Conservation (phyloP, 2,113 vertebrate species). For the Puntigrus tetrazona region DNA sequence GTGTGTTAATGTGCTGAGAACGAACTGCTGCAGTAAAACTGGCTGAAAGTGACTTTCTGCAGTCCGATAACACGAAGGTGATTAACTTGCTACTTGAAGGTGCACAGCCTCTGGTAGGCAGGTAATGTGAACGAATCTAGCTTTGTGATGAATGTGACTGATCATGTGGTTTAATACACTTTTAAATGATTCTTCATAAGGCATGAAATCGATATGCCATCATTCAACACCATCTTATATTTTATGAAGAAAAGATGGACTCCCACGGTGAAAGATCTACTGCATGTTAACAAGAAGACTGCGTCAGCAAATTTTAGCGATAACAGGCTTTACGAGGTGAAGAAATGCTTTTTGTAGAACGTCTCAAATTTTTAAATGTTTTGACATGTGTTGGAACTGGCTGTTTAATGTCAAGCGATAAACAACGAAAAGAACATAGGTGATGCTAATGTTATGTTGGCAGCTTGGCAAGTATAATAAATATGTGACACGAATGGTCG, state of each 20-base stretch:
- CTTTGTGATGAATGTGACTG: not conserved
- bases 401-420: too few relatives aligned
- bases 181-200: not conserved
- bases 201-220: not conserved
- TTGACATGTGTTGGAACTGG: too few relatives aligned
- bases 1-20: slow-evolving; percentile 30
- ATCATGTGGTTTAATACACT: not conserved
- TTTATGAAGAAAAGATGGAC: not conserved
- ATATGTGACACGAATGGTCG: not conserved
- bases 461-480: slow-evolving; percentile 5
- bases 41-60: too few relatives aligned
- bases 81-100: slow-evolving; percentile 32
- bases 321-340: too few relatives aligned
- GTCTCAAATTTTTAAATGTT: too few relatives aligned
- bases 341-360: not conserved
- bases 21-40: too few relatives aligned
- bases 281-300: not conserved
- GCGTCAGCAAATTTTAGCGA: too few relatives aligned
- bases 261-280: not conserved
- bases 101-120: too few relatives aligned
- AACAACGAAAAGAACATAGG: too few relatives aligned
- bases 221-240: too few relatives aligned
- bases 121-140: too few relatives aligned
- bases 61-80: too few relatives aligned
- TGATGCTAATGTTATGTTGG: not conserved